Conservation (phyloP, 2,888 invertebrate genomes). For the Mythimna albipuncta region DNA sequence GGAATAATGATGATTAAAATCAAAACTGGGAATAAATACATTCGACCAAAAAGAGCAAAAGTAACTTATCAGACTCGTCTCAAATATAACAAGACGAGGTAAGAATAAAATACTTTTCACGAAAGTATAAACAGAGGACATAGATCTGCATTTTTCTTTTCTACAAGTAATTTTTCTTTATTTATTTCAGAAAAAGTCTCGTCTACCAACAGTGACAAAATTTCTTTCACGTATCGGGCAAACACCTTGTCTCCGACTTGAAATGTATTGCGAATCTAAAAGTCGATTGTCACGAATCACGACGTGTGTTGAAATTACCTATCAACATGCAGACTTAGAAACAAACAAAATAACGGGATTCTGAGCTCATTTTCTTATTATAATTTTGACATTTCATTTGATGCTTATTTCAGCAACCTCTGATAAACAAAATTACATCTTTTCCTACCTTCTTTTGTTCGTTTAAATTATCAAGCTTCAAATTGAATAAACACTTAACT, state of each 20-base stretch:
- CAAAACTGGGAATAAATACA: too few relatives aligned
- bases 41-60: not conserved
- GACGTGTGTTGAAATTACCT: not conserved
- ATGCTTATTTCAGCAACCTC: too few relatives aligned
- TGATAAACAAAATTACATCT: too few relatives aligned
- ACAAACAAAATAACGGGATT: too few relatives aligned
- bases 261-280: slow-evolving; percentile 18
- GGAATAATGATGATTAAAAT: too few relatives aligned
- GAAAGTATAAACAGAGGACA: not conserved
- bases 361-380: too few relatives aligned
- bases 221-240: slow-evolving; percentile 4
- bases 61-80: not conserved
- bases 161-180: slow-evolving; percentile 1
- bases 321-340: not conserved
- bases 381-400: too few relatives aligned
- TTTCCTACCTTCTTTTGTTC: too few relatives aligned
- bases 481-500: too few relatives aligned
- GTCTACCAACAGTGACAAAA: slow-evolving; percentile 14
- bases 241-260: slow-evolving; percentile 1
- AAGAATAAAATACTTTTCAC: not conserved
- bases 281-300: slow-evolving; percentile 7
- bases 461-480: too few relatives aligned
- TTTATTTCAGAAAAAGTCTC: slow-evolving; percentile 6
- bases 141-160: not conserved
- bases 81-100: not conserved